Base-by-base conservation (phyloP, 2,113 vertebrate species). In the Menura novaehollandiae region DNA sequence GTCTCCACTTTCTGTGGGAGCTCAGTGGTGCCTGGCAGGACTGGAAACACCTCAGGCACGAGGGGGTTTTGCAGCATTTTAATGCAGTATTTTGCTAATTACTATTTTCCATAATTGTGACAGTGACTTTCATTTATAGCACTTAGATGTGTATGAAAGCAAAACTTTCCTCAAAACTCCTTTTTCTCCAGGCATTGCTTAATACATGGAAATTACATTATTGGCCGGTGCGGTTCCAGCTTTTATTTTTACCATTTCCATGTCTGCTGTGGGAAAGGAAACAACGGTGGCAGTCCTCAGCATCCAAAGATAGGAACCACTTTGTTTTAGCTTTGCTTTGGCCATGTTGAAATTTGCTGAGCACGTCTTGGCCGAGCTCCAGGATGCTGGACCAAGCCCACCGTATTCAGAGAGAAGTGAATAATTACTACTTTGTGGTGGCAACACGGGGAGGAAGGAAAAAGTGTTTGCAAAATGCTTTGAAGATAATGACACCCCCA, bases 231-330 rank as follows among this genome's bases (percentile, higher is more conserved):
- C 1, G 12, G 46, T 74, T 66, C 75, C 67, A 93, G 51, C 58
- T 94, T 85, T 90, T 82, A 33, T 90, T 95, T 95, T 86, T 88
- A 77, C 62, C 55, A 28, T 93, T 93, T 93, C 91, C 92, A 71
- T 2, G 55, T 71, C 51, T 86, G 68, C 91, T 74, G 55, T 71
- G 83, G 80, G 91, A 55, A 82, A 52, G 95, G 94, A 95, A 93
- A 86, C 39, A 9, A 18, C 0, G 3, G 64, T 32, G 30, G 88
- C 64, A 20, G 16, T 24, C 83, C 39, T 37, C 41, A 77, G 55
- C 91, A 89, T 77, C 95, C 91, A 35, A 75, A 92, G 86, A 92
- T 77, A 92, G 96, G 89, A 89, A 47, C 76, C 56, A 24, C 52
- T 89, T 91, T 84, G 89, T 51, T 87, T 93, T 10, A 93, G 82